Percentiles rank a stretch among this genome's conserved stretches.
Conservation (phyloP, 2,113 vertebrate species). For the Neomonachus schauinslandi region DNA sequence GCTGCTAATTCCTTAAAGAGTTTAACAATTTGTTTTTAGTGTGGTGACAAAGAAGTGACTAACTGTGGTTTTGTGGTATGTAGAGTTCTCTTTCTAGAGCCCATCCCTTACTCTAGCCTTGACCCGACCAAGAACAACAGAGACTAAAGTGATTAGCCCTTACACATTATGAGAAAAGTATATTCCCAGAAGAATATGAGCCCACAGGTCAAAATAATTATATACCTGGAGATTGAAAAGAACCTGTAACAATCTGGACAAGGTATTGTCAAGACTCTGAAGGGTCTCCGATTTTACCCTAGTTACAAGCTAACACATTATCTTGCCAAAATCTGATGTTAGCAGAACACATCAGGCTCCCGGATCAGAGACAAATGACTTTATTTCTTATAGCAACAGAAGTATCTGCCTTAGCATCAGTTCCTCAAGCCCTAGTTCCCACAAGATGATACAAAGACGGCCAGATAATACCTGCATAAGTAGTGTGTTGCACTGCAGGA, state of each 20-base stretch:
- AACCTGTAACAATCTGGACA: not conserved
- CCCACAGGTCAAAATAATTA: not conserved
- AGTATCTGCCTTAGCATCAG: not conserved
- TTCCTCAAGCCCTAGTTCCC: not conserved
- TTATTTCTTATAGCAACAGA: not conserved
- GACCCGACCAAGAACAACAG: not conserved
- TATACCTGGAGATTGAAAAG: not conserved
- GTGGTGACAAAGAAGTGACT: not conserved
- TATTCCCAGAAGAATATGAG: not conserved
- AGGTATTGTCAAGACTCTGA: not conserved
- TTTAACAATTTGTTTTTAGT: conserved; percentile 5
- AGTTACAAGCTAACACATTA: not conserved
- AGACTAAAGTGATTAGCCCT: not conserved
- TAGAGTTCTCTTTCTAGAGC: not conserved
- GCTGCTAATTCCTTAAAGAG: not conserved
- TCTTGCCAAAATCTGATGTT: not conserved
- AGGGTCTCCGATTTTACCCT: not conserved
- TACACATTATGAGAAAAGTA: not conserved
- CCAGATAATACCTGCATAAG: not conserved
- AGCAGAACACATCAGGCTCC: not conserved
- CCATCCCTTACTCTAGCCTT: not conserved
- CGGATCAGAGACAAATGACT: not conserved
- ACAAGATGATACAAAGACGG: not conserved
- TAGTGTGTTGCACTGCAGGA: not conserved
- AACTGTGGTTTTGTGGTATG: not conserved